Conservation (phyloP, 2,113 vertebrate species). For the Macaca mulatta region DNA sequence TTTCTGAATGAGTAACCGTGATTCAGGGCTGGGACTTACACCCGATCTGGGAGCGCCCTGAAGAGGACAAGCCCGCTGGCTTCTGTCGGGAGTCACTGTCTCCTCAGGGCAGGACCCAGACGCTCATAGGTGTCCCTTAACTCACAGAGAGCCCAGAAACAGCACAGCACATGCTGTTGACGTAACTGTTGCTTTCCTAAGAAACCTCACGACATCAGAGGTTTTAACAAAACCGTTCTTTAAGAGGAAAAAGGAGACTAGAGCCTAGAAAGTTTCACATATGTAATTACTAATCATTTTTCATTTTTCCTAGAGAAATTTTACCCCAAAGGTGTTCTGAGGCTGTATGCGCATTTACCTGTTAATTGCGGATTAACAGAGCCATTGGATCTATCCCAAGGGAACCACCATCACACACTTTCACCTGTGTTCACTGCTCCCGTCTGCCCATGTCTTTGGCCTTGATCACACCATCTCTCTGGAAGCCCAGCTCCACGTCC, state of each 20-base stretch:
- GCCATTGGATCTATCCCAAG: rapidly evolving
- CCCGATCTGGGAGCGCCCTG: rapidly evolving
- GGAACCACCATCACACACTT: rapidly evolving
- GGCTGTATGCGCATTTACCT: rapidly evolving
- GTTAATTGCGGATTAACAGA: no score
- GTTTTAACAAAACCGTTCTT: not conserved
- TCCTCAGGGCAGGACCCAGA: rapidly evolving
- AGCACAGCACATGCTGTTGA: rapidly evolving
- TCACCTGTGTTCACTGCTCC: rapidly evolving
- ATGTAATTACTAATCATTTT: not conserved
- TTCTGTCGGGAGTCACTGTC: rapidly evolving
- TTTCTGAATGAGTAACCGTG: rapidly evolving
- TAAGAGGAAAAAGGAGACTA: not conserved
- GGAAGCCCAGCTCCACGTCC: not conserved
- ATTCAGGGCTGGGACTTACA: rapidly evolving
- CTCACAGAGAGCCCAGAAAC: not conserved
- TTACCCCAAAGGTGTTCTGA: no score
- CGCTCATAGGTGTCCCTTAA: rapidly evolving
- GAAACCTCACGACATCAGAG: not conserved
- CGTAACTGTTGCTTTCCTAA: not conserved
- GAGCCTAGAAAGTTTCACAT: not conserved
- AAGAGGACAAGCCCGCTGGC: not conserved
- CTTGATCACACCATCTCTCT: not conserved
- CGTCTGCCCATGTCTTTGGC: rapidly evolving
- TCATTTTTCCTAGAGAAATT: not conserved